Evolutionary conservation across 2,113 vertebrate genomes (phyloP).

Genomic region (Conger conger): DNA sequence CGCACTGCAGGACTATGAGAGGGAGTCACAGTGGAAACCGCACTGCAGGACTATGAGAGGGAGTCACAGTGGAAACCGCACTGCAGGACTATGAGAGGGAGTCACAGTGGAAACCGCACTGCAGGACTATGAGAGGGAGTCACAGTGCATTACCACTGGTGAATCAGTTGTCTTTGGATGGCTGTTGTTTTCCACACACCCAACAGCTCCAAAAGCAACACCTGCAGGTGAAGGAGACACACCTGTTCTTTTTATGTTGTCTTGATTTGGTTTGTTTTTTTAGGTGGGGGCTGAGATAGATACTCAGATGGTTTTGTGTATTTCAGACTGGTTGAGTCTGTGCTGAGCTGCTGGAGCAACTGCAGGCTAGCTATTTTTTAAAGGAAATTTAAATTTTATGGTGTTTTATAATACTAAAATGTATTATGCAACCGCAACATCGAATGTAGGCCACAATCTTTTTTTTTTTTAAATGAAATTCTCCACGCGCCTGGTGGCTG

Average conservation of each 20-base stretch:
- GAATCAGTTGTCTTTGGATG: not conserved
- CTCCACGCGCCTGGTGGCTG: conserved; percentile 28
- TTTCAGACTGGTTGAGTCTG: not conserved
- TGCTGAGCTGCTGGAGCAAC: not conserved
- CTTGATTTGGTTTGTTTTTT: no score
- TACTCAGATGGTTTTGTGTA: not conserved
- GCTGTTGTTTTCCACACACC: not conserved
- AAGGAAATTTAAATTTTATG: no score
- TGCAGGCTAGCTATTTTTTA: not conserved
- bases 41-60: no score
- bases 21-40: no score
- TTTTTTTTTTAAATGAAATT: not conserved
- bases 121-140: no score
- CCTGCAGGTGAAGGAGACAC: not conserved
- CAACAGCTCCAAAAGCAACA: not conserved
- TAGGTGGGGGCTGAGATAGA: not conserved
- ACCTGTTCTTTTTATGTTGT: not conserved
- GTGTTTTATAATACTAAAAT: conserved; percentile 7
- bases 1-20: no score
- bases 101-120: no score
- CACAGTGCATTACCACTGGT: not conserved
- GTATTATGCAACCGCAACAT: conserved; percentile 26
- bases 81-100: no score
- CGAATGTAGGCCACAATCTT: conserved; percentile 10
- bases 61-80: no score